Evolutionary conservation across 2,888 invertebrate genomes (phyloP), one percentile per base, ranked within the genome.

Genomic region (Pyrrhosoma nymphula): DNA sequence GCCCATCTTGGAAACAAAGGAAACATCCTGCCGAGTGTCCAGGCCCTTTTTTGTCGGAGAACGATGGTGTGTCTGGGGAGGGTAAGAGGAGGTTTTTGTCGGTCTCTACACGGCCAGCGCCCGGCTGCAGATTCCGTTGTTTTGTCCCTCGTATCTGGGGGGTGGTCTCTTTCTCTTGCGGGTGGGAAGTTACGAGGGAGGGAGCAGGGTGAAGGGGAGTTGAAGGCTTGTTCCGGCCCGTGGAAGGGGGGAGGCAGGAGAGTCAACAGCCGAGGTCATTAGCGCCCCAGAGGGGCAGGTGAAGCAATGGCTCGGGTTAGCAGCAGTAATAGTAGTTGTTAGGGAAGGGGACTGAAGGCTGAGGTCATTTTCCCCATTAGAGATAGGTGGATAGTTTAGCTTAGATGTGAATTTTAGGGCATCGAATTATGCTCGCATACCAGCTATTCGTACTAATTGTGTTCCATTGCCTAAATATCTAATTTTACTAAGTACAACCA

Each of bases 181-280:
- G 82, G 30, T 14, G 35, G 82, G 35, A 35, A 20, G 60, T 60
- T 60, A 20, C 26, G 82, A 82, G 82, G 30, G 30, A 16, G 30
- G 35, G 82, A 82, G 18, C 8, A 14, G 82, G 30, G 82, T 35
- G 35, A 35, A 35, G 69, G 35, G 82, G 75, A 82, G 26, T 82
- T 69, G 82, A 35, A 35, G 30, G 82, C 2, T 82, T 35, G 82
- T 82, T 82, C 10, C 23, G 69, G 69, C 26, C 10, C 23, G 26
- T n/a, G 69, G 82, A 26, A 35, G 10, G 35, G 82, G n/a, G 69
- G 26, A 26, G 60, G 82, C 16, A 82, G 35, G 82, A 82, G 82
- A 35, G 30, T 35, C 82, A 82, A 35, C 82, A 82, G 82, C 30
- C n/a, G 82, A 82, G 82, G 82, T 82, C 82, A 82, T 82, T 82